Conservation (phyloP, 2,113 vertebrate genomes). For the Neotragus moschatus region DNA sequence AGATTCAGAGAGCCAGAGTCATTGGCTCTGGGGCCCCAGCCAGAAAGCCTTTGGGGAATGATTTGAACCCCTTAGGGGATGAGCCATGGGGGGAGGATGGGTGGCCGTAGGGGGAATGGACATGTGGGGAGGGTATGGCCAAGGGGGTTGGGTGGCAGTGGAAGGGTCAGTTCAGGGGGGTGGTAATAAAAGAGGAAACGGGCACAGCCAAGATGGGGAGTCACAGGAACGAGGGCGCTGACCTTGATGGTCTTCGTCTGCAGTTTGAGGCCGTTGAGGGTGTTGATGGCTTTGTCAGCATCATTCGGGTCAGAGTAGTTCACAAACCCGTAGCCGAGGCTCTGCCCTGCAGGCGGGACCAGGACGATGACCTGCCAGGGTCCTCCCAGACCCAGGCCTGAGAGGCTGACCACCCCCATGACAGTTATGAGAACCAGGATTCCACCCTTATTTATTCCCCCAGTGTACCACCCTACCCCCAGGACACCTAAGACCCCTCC, state of each 20-base stretch:
- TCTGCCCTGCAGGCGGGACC: slow-evolving; percentile 86
- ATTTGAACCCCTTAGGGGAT: background rate
- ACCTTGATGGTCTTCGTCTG: slow-evolving; percentile 99
- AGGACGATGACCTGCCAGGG: background rate
- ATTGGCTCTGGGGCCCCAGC: background rate
- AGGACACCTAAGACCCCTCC: background rate
- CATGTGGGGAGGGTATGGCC: background rate
- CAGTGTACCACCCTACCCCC: background rate
- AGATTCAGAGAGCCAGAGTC: background rate
- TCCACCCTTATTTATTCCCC: background rate
- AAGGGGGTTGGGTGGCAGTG: background rate
- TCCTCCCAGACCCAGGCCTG: background rate
- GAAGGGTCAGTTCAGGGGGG: background rate
- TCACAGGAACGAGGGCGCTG: slow-evolving; percentile 17
- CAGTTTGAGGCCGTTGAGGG: slow-evolving; percentile 95
- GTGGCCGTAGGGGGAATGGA: background rate
- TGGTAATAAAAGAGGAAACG: background rate
- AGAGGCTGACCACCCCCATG: background rate
- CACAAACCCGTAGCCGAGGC: slow-evolving; percentile 96
- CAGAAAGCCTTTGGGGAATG: background rate
- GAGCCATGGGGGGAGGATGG: background rate
- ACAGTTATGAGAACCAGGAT: background rate
- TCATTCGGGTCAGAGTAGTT: slow-evolving; percentile 97
- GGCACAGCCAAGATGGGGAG: background rate
- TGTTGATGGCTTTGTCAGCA: slow-evolving; percentile 96